Evolutionary conservation across 2,888 invertebrate genomes (phyloP).

Genomic region (Sphecodes monilicornis): DNA sequence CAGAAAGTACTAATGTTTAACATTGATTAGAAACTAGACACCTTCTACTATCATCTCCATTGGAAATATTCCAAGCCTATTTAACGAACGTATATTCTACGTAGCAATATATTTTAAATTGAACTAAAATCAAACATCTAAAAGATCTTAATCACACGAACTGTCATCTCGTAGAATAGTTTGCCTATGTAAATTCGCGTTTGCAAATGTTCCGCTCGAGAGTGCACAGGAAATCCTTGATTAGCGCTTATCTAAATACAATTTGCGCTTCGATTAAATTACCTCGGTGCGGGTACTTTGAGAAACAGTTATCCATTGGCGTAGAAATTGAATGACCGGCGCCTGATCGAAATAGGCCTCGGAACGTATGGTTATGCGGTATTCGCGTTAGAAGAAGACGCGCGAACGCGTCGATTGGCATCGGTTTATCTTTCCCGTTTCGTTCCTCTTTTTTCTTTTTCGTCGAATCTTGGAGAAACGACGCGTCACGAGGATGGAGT

Average conservation of each 20-base stretch:
- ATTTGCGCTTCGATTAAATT: conserved; percentile 6
- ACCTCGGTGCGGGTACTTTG: not conserved
- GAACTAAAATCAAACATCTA: not conserved
- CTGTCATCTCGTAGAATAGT: not conserved
- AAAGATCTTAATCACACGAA: not conserved
- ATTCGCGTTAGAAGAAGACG: not conserved
- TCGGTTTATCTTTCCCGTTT: not conserved
- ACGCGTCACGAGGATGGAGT: not conserved
- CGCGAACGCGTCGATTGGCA: not conserved
- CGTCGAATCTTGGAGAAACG: not conserved
- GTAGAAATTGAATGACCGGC: not conserved
- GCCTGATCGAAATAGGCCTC: conserved; percentile 19
- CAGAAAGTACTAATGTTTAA: not conserved
- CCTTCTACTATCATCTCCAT: not conserved
- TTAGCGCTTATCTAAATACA: not conserved
- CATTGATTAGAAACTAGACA: not conserved
- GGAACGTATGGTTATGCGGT: conserved; percentile 25
- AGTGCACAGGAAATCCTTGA: not conserved
- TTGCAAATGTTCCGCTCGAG: not conserved
- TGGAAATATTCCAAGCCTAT: not conserved
- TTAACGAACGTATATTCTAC: not conserved
- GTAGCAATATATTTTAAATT: not conserved
- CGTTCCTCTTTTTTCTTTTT: not conserved
- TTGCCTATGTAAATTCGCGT: not conserved
- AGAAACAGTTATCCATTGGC: conserved; percentile 1